Base-by-base conservation (phyloP, 2,888 invertebrate genomes). In the Cheilosia soror region DNA sequence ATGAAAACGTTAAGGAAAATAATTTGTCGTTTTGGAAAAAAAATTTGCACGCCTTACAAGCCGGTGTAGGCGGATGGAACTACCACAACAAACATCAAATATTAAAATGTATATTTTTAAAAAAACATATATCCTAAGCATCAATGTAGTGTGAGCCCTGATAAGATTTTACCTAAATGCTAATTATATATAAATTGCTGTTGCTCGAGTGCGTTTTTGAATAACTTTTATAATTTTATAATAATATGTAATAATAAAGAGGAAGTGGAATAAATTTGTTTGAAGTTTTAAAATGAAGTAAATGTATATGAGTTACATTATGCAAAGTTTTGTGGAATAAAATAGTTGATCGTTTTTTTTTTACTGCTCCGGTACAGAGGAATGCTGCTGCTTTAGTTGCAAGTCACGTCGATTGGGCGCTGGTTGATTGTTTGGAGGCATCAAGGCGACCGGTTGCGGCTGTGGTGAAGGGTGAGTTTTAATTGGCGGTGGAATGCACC, bases 401-500 rank as follows among this genome's bases (percentile, higher is more conserved):
- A 6, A 29, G 31, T 85, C 85, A 5, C 86, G 66, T 27, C 86
- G 86, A 49, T 77, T 77, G 47, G 58, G 37, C 13, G 81, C n/a
- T 5, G 58, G n/a, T 42, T 68, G 72, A 20, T 65, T 83, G 53
- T 25, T 49, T 3, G 73, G 60, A 2, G 60, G 27, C 55, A 87
- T 37, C 62, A 77, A 63, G 0, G 76, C 33, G 6, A 84, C 47
- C 9, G 79, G 0, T 13, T 75, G 78, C 5, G 83, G 68, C 44
- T 79, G 78, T 25, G 86, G 76, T 6, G 81, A 69, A 6, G 85
- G 71, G 7, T 82, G 85, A 31, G 72, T 44, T 78, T 84, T 87
- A 4, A 83, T 71, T 37, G 87, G 71, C 33, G 87, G 81, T 5
- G 88, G 62, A 13, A 87, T 62, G 53, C 87, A 87, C 88, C 88